Base-by-base conservation (phyloP, 1,140 invertebrate genomes). In the Micrasema longulum region DNA sequence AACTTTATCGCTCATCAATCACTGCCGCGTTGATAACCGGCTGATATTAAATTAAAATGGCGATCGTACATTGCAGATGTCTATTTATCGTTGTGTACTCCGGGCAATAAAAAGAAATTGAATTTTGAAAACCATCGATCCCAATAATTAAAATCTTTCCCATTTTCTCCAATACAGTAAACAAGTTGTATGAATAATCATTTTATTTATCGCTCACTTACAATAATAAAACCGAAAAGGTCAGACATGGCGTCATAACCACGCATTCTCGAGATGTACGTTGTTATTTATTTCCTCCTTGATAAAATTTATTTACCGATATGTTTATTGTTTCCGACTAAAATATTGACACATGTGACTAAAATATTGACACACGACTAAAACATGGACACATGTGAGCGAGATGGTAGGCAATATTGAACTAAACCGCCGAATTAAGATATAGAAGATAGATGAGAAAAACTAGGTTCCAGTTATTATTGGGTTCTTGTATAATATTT, bases 1-100 rank as follows among this genome's bases (percentile, higher is more conserved):
- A 52, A 31, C 31, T 62, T 60, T 69, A 74, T 74, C 68, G 48
- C 53, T 69, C 67, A 74, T 74, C 72, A 74, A 74, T 74, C 72
- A 74, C 64, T 35, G 53, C 62, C 60, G 53, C 60, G 62, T 52
- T 69, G 71, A 63, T 45, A 69, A 52, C 65, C 60, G 43, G 41
- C 16, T 52, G 36, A 36, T 31, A 73, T 53, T 73, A 57, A 69
- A 69, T 69, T 73, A 73, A 73, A 73, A 63, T 45, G 10, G 60
- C 60, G 18, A 63, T 45, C 38, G 26, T 31, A 55, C 23, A 23
- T 55, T 35, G 16, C 47, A 20, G 11, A 20, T 18, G 10, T 16
- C 20, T 48, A 48, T 22, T 16, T 20, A 48, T 20, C 47, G 16
- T 48, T 48, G 47, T 20, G 47, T 31, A 4, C 47, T 48, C 47